phyloP scores from a whole-genome alignment of 2,113 vertebrate species.

The Lasiurus borealis region DNA sequence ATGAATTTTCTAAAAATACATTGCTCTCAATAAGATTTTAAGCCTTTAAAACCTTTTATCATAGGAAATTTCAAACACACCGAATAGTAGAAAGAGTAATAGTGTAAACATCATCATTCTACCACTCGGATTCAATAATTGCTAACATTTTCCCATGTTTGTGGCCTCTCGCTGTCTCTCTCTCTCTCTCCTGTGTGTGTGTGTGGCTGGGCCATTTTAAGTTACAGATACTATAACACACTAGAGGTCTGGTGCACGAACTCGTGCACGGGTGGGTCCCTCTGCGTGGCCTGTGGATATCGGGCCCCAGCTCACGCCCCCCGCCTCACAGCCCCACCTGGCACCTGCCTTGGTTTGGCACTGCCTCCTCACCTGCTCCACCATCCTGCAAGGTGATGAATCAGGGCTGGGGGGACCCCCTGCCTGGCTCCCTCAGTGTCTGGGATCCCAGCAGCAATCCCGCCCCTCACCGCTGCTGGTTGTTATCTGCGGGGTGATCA shows the following conservation, averaged over 20 bases:
- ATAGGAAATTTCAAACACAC: conserved; percentile 31
- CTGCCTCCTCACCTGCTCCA: no score
- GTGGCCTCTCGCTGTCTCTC: not conserved
- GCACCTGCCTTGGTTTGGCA: no score
- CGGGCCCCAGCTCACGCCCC: no score
- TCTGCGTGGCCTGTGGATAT: no score
- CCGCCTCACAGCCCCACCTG: no score
- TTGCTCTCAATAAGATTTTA: not conserved
- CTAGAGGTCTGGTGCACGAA: no score
- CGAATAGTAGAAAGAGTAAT: not conserved
- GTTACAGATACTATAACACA: not conserved
- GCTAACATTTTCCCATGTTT: not conserved
- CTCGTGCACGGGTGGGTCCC: no score
- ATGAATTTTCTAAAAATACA: not conserved
- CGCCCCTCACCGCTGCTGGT: rapidly evolving
- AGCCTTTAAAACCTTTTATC: conserved; percentile 8
- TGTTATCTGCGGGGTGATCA: no score
- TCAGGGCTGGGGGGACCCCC: no score
- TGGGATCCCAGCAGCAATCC: no score
- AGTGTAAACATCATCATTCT: not conserved
- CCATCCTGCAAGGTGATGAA: no score
- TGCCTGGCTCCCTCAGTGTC: no score
- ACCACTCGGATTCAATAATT: not conserved
- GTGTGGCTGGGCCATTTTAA: not conserved
- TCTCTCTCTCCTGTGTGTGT: not conserved